Evolutionary conservation across 2,888 invertebrate genomes (phyloP), one percentile per base, ranked within the genome.

Genomic region (Drosophila atripex): DNA sequence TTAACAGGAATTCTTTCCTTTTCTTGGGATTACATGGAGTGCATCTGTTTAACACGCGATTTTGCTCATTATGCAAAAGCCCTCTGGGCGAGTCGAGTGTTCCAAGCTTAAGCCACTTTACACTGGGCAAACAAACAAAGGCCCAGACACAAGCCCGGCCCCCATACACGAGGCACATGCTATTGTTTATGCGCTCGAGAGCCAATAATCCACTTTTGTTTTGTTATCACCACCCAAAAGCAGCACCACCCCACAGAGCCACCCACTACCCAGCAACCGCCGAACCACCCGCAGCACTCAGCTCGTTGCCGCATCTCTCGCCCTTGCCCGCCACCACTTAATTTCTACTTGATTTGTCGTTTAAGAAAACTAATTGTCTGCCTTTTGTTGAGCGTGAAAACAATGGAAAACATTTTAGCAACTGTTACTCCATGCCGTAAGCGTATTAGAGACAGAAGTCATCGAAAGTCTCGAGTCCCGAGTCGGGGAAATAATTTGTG

Each of bases 311-410:
- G 75, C 68, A 21, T 50, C 51, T 35, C 43, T 69, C 35, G 60
- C 53, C 66, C 61, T 61, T 50, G 45, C 58, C 77, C 75, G 73
- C 75, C 78, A 77, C 74, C 84, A 82, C 86, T 89, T 87, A 82
- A 86, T 78, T 85, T 86, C 85, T 79, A 78, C 85, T 85, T 86
- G 87, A 89, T 86, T 88, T 84, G 84, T 78, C 88, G 88, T 87
- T 88, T 89, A 89, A 89, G 87, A 86, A 83, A 88, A 86, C 84
- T 89, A 88, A 88, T 89, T 89, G 89, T 80, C 86, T 80, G 85
- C 83, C 87, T 88, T 86, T 86, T 88, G 85, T 88, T 86, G 76
- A 84, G 88, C 84, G 88, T 88, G 84, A 84, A 84, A 86, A 84
- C 84, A 84, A 84, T 88, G 76, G 88, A 82, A 83, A 83, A 83